These are phyloP conservation scores for Venustoraphidia nigricollis DNA, from an alignment of 2,888 invertebrate species.

Conservation along the genomic window DNA sequence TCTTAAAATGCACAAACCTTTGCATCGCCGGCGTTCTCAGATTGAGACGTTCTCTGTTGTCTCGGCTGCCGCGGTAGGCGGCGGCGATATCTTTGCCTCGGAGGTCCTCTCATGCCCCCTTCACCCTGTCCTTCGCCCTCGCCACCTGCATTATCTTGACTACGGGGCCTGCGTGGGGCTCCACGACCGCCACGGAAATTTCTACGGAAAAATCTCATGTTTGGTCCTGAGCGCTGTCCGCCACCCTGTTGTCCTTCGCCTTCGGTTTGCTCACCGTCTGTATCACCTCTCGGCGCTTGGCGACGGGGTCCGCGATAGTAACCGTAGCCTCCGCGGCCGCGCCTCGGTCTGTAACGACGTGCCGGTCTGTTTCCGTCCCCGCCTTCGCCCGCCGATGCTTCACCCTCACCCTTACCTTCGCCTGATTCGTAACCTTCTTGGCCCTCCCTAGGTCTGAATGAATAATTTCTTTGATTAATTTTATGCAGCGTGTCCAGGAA, in stretches of 20 bases:
- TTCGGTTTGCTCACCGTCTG: conserved; percentile 23
- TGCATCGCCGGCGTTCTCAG: conserved; percentile 22
- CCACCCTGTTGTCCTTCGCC: conserved; percentile 22
- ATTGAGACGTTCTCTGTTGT: conserved; percentile 27
- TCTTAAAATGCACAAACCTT: conserved; percentile 18
- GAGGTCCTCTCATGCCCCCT: conserved; percentile 25
- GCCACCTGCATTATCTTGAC: conserved; percentile 32
- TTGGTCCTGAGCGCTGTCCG: conserved; percentile 30
- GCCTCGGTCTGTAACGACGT: conserved; percentile 33
- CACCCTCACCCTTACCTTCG: conserved; percentile 24
- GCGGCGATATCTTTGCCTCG: conserved; percentile 29
- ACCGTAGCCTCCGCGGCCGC: conserved; percentile 24
- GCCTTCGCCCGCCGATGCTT: conserved; percentile 23
- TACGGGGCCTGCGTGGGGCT: conserved; percentile 34
- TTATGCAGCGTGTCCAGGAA: neutral
- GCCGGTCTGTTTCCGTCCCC: conserved; percentile 23
- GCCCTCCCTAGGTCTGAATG: too few relatives aligned
- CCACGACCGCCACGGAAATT: conserved; percentile 57
- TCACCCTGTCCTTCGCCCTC: conserved; percentile 28
- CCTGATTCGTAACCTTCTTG: conserved; percentile 23
- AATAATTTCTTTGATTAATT: neutral
- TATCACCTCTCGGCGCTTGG: conserved; percentile 24
- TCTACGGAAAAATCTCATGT: conserved; percentile 55
- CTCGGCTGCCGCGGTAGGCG: conserved; percentile 18
- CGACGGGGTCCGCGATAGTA: conserved; percentile 30